These are phyloP conservation scores for Lasioglossum leucozonium DNA, from an alignment of 2,888 invertebrate species.

Conservation along the genomic window DNA sequence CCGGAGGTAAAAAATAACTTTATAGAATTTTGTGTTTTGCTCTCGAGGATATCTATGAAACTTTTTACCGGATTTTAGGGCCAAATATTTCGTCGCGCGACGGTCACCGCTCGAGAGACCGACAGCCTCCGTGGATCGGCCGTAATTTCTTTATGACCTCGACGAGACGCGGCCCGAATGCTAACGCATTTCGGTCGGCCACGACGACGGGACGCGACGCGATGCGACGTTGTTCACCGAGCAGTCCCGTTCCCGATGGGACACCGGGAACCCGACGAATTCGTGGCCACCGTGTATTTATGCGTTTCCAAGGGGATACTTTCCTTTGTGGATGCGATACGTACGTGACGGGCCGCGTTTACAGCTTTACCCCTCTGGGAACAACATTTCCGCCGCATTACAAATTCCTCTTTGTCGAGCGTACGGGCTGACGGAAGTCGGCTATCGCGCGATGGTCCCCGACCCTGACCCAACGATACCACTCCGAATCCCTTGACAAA, in stretches of 20 bases:
- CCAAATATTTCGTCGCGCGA: background rate
- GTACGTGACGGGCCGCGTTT: constrained; percentile 61
- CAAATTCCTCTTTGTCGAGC: constrained; percentile 71
- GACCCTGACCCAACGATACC: constrained; percentile 67
- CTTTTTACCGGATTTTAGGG: background rate
- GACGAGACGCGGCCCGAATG: constrained; percentile 49
- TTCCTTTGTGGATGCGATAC: constrained; percentile 37
- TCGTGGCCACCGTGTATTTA: constrained; percentile 7
- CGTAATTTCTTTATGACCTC: constrained; percentile 61
- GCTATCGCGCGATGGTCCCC: constrained; percentile 61
- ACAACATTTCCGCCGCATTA: constrained; percentile 73
- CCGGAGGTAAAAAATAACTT: no score
- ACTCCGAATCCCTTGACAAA: constrained; percentile 39
- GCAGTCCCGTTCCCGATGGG: background rate
- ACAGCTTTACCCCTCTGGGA: constrained; percentile 64
- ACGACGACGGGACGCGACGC: no score
- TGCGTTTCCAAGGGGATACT: constrained; percentile 49
- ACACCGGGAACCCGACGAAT: constrained; percentile 24
- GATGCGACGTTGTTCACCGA: background rate
- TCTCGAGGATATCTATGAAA: no score
- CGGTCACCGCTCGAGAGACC: background rate
- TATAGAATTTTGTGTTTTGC: no score
- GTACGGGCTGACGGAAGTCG: constrained; percentile 73
- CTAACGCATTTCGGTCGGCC: constrained; percentile 26
- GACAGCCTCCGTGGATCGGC: constrained; percentile 8